Percentiles rank a stretch among this genome's conserved stretches.
Conservation (phyloP, 2,888 invertebrate genomes). For the Eremobia ochroleuca region DNA sequence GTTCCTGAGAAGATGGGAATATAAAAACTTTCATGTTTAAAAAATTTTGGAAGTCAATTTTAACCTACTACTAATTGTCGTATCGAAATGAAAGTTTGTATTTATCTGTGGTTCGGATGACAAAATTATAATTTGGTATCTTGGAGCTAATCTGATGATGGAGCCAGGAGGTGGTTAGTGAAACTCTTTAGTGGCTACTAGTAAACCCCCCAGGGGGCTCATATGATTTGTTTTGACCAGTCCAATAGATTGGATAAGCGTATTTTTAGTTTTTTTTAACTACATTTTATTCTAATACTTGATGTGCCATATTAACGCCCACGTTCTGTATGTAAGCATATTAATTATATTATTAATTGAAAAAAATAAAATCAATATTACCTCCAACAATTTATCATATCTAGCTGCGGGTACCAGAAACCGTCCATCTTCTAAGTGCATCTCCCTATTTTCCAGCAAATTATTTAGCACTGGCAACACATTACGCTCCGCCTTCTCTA, state of each 20-base stretch:
- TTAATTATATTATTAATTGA: background rate
- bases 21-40: background rate
- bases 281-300: background rate
- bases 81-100: background rate
- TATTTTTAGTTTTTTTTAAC: background rate
- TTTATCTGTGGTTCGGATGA: background rate
- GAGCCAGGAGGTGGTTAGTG: background rate
- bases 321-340: background rate
- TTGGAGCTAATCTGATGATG: no score
- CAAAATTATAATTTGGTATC: background rate
- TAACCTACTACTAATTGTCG: background rate
- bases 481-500: constrained; percentile 99
- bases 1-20: constrained; percentile 90
- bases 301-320: background rate
- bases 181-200: background rate
- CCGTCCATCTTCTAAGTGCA: constrained; percentile 99
- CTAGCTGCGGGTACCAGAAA: constrained; percentile 97
- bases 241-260: background rate
- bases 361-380: constrained; percentile 75
- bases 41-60: background rate
- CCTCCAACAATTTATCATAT: constrained; percentile 97
- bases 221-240: background rate
- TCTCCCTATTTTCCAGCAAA: constrained; percentile 98
- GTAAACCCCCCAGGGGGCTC: background rate
- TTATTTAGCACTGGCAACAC: constrained; percentile 99